Conservation (phyloP, 1,140 invertebrate species). For the Tetramorium alpestre region DNA sequence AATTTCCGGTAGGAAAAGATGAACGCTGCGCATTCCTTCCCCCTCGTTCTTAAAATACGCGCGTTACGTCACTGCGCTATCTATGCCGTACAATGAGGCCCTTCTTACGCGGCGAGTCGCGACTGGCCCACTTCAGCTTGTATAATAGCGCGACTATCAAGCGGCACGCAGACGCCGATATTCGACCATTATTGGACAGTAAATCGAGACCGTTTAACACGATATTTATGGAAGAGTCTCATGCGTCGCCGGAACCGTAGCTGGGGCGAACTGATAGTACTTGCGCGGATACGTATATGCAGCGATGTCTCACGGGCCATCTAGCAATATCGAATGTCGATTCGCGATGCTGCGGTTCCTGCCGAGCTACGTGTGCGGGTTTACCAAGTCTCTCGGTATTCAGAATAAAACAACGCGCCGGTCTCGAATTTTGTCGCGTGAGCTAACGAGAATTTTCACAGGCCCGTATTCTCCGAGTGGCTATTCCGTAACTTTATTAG, state of each 20-base stretch:
- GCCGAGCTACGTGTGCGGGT: not conserved
- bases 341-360: constrained; percentile 13
- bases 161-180: constrained; percentile 75
- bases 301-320: constrained; percentile 77
- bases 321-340: constrained; percentile 78
- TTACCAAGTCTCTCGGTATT: not conserved
- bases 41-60: constrained; percentile 58
- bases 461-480: not conserved
- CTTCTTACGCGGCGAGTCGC: constrained; percentile 59
- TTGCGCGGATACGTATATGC: constrained; percentile 16
- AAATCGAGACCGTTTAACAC: constrained; percentile 81
- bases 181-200: constrained; percentile 81
- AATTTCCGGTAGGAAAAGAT: constrained; percentile 57
- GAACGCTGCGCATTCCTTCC: not conserved
- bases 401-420: not conserved
- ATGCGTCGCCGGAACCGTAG: constrained; percentile 55
- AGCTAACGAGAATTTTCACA: constrained; percentile 34
- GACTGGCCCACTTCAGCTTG: constrained; percentile 24
- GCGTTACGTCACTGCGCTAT: constrained; percentile 51
- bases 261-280: constrained; percentile 74
- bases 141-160: constrained; percentile 74
- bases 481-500: constrained; percentile 50
- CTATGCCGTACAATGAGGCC: constrained; percentile 60
- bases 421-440: not conserved
- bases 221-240: constrained; percentile 81